Base-by-base conservation (phyloP, 2,888 invertebrate genomes). In the Atethmia centrago region DNA sequence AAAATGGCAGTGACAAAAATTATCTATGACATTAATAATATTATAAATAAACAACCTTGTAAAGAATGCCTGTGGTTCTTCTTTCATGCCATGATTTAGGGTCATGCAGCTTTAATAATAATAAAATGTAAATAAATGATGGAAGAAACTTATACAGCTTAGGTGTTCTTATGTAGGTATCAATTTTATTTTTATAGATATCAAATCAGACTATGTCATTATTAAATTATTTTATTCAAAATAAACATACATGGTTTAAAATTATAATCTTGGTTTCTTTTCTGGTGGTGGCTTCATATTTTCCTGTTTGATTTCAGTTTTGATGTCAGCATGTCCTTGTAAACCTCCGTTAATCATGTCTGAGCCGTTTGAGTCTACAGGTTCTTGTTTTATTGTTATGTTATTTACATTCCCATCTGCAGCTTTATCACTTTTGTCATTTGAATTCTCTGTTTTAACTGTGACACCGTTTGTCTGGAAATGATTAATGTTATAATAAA, bases 231-330 rank as follows among this genome's bases (percentile, higher is more conserved):
- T 51, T 14, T 75, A 51, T 53, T 67, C 3, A 42, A 42, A 72
- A 51, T 67, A 67, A 51, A 63, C 4, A 62, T 42, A 28, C 21
- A 40, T 21, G 2, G 10, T 53, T 55, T 12, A 10, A 47, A 55
- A 19, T 61, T 95, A 83, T 94, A 90, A 88, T 93, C 98, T 97
- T 9, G 97, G 97, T 91, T 98, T 98, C 89, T 98, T 98, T 90
- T 99, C 98, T 65, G 98, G 98, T 12, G 98, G 98, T 68, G 98
- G 98, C 94, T 98, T 98, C 97, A 98, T 98, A 82, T 97, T 97
- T 89, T 98, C 98, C 83, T 97, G 96, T 90, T 98, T 98, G 42
- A 97, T 95, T 90, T 98, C 98, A 77, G 97, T 97, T 90, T 97
- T 98, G 40, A 97, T 95, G 77, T 98, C 97, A 55, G 93, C 92